Evolutionary conservation across 1,140 invertebrate species (phyloP).

Genomic region (Diuraphis noxia): DNA sequence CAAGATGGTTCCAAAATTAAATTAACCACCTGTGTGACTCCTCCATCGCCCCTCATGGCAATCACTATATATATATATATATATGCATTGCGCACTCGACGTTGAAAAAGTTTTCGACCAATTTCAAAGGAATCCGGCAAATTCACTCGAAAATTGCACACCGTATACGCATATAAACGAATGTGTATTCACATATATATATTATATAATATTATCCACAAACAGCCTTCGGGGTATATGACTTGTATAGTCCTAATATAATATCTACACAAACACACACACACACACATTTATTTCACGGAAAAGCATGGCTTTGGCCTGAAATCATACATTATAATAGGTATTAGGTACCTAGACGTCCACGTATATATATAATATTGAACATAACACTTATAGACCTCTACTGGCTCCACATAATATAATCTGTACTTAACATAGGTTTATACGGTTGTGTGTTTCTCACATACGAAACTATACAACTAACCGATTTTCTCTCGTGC

Average conservation of each 20-base stretch:
- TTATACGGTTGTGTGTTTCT: not conserved
- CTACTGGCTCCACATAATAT: not conserved
- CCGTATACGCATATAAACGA: not conserved
- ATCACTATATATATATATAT: not conserved
- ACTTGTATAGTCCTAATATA: not conserved
- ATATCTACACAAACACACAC: not conserved
- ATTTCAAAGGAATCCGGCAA: conserved; percentile 6
- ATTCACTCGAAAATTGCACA: not conserved
- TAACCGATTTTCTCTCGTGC: not conserved
- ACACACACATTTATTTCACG: not conserved
- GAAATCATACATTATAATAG: not conserved
- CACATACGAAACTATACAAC: not conserved
- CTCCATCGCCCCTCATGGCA: not conserved
- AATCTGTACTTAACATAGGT: not conserved
- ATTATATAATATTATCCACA: not conserved
- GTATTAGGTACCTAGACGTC: not conserved
- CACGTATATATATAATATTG: not conserved
- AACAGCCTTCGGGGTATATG: not conserved
- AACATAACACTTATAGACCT: not conserved
- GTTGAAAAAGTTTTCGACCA: conserved; percentile 26
- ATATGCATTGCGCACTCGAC: not conserved
- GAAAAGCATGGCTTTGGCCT: not conserved
- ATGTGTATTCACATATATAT: not conserved
- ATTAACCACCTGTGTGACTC: conserved; percentile 27
- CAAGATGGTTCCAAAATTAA: conserved; percentile 39